Evolutionary conservation across 2,888 invertebrate genomes (phyloP).

Genomic region (Plutella xylostella): DNA sequence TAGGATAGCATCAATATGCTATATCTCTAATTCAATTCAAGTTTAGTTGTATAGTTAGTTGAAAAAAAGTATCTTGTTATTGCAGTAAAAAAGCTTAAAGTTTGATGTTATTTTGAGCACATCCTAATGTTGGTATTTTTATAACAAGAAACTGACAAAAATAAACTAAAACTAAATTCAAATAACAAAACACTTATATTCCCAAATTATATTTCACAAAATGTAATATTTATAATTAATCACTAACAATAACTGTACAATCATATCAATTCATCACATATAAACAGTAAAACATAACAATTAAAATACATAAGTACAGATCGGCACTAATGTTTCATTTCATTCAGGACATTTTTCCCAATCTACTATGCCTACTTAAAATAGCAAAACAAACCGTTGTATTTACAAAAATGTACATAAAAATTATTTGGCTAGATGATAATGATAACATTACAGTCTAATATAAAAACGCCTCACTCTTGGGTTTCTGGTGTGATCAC

Average conservation of each 20-base stretch:
- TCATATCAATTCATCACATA: slow-evolving; percentile 31
- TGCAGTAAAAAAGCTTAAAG: too few relatives aligned
- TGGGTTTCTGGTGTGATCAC: slow-evolving; percentile 25
- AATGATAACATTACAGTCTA: slow-evolving; percentile 19
- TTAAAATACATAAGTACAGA: slow-evolving; percentile 49
- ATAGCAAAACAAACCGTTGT: slow-evolving; percentile 30
- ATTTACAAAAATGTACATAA: slow-evolving; percentile 51
- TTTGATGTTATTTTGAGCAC: too few relatives aligned
- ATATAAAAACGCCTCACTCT: slow-evolving; percentile 24
- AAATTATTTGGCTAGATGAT: slow-evolving; percentile 4
- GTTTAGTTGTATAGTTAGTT: too few relatives aligned
- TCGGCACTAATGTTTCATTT: slow-evolving; percentile 24
- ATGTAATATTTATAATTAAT: slow-evolving; percentile 24
- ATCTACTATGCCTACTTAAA: slow-evolving; percentile 11
- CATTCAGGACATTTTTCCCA: not conserved
- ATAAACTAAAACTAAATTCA: too few relatives aligned
- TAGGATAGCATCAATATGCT: too few relatives aligned
- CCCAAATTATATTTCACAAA: slow-evolving; percentile 25
- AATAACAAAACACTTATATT: too few relatives aligned
- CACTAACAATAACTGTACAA: slow-evolving; percentile 48
- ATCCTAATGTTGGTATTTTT: too few relatives aligned
- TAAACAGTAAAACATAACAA: slow-evolving; percentile 38
- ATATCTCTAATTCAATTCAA: too few relatives aligned
- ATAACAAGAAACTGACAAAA: too few relatives aligned
- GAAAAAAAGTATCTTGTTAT: too few relatives aligned